Evolutionary conservation across 2,888 invertebrate genomes (phyloP).

Genomic region (Unio delphinus): DNA sequence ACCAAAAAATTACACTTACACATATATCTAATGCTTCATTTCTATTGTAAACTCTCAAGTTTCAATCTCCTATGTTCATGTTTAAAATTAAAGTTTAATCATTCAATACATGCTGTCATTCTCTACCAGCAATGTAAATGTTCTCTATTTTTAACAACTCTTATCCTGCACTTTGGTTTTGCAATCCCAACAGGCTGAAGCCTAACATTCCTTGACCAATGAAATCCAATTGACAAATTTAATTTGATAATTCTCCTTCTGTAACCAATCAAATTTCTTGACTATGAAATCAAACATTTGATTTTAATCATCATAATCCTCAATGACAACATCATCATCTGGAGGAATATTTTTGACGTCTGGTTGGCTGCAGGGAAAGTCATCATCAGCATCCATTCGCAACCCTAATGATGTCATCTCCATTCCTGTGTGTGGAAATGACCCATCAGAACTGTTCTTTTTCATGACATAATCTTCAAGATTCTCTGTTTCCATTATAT

Average conservation of each 20-base stretch:
- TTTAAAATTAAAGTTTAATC: no score
- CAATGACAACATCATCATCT: slow-evolving; percentile 51
- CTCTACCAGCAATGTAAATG: no score
- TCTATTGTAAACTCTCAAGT: no score
- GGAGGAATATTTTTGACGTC: slow-evolving; percentile 39
- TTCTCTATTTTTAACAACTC: no score
- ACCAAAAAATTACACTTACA: no score
- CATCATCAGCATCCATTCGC: slow-evolving; percentile 33
- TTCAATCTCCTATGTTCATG: no score
- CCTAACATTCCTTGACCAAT: no score
- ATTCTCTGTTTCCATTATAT: slow-evolving; percentile 25
- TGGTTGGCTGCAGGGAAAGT: slow-evolving; percentile 52
- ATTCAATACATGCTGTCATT: no score
- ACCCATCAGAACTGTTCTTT: neutral
- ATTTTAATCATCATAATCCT: slow-evolving; percentile 54
- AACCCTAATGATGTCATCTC: slow-evolving; percentile 6
- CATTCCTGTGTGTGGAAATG: neutral
- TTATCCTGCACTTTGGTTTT: no score
- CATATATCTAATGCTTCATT: no score
- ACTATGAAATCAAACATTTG: neutral
- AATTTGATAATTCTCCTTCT: neutral
- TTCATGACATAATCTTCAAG: neutral
- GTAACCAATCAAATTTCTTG: neutral
- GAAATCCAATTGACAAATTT: no score
- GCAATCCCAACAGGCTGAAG: no score